Base-by-base conservation (phyloP, 2,113 vertebrate species). In the chimpanzee (Pan troglodytes) region DNA sequence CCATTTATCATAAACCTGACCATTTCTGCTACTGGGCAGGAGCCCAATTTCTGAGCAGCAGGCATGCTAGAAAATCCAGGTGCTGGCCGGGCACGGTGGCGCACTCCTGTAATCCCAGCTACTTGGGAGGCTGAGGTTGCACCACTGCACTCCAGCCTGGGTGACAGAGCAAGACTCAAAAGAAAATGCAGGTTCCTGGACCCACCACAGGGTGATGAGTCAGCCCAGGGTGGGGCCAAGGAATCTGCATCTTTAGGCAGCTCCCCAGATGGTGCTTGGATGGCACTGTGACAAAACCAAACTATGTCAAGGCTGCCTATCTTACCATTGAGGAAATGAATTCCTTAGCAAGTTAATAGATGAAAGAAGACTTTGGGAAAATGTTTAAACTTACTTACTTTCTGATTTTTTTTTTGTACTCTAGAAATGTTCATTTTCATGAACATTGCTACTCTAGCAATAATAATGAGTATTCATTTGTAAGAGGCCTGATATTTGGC, bases 131-230 rank as follows among this genome's bases (percentile, higher is more conserved):
- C 57, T 59, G 57, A 10, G 57, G 27, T 32, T 64, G 61, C 12
- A 6, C 27, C 61, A 32, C 61, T 64, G 27, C 61, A 64, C 12
- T 64, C 27, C 12, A 32, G 61, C 61, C 61, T 64, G 12, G 27
- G 61, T 64, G 27, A 64, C 12, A 32, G 27, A 32, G 12, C 30
- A 30, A 64, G 61, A 32, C 61, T 32, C 61, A 30, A 14, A 64
- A 64, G 75, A 70, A 50, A 50, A 45, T 70, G 9, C 43, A 80
- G 59, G 23, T 38, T 70, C 22, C 55, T 7, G 5, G 76, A 8
- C 23, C 32, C 12, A 1, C 12, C 12, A 6, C 0, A 0, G 5
- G 11, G 30, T 38, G 20, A 3, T 59, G 1, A 18, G 16, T 45
- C 20, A 32, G 38, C 2, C 27, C n/a, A 4, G 38, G 83, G 5